These are phyloP conservation scores for Lepeophtheirus nordmannii DNA, from an alignment of 2,888 invertebrate genomes.

Conservation along the genomic window DNA sequence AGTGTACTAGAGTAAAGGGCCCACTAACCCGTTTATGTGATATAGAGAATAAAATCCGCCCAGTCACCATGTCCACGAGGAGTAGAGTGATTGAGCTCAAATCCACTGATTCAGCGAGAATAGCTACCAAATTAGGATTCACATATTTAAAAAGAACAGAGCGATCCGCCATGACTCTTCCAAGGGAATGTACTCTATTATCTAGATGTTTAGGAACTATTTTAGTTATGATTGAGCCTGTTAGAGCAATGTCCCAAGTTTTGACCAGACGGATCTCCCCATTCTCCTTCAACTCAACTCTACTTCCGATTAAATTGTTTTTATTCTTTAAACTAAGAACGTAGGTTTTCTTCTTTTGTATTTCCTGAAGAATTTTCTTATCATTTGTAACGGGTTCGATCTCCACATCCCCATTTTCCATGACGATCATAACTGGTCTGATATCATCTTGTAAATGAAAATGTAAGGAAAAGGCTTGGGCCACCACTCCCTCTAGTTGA, in stretches of 20 bases:
- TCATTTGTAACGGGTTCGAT: conserved; percentile 10
- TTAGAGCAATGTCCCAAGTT: conserved; percentile 30
- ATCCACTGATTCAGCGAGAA: conserved; percentile 62
- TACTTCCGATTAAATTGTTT: conserved; percentile 12
- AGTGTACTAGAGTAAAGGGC: conserved; percentile 74
- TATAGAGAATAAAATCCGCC: conserved; percentile 65
- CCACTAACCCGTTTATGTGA: conserved; percentile 68
- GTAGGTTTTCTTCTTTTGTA: neutral
- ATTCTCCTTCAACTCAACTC: neutral
- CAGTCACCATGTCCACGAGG: conserved; percentile 77
- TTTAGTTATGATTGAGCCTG: conserved; percentile 38
- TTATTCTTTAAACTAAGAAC: neutral
- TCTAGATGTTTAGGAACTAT: conserved; percentile 43
- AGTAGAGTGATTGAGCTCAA: conserved; percentile 49
- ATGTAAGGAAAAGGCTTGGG: conserved; percentile 14
- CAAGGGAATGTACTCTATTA: conserved; percentile 80
- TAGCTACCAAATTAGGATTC: conserved; percentile 86
- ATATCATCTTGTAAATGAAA: conserved; percentile 10
- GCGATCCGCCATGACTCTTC: conserved; percentile 81
- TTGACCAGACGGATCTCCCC: neutral
- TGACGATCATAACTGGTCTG: conserved; percentile 12
- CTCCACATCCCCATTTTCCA: neutral
- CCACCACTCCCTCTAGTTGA: neutral
- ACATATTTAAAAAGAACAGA: conserved; percentile 95
- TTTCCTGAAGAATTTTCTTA: neutral